These are phyloP conservation scores for Eulemur albifrons DNA, from an alignment of 2,797 vertebrate species.

Conservation along the genomic window DNA sequence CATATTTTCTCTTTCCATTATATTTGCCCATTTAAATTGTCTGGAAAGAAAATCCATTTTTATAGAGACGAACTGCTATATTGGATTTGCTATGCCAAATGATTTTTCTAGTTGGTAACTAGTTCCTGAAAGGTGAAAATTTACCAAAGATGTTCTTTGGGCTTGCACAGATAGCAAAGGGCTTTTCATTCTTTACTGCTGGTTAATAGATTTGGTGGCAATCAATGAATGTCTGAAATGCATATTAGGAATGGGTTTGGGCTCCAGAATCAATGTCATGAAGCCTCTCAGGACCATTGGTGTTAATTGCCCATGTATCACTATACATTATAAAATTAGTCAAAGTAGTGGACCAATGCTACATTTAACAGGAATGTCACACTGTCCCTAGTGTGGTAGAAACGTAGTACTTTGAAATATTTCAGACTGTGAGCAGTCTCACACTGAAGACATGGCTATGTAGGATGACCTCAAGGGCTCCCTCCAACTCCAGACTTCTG, in stretches of 20 bases:
- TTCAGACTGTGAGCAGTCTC: neutral
- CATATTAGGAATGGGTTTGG: neutral
- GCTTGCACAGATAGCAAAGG: neutral
- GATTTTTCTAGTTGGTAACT: neutral
- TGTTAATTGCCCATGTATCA: neutral
- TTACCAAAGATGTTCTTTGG: neutral
- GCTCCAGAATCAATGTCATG: neutral
- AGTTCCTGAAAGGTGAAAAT: neutral
- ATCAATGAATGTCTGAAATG: neutral
- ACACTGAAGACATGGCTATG: neutral
- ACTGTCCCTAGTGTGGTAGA: neutral
- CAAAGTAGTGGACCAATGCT: neutral
- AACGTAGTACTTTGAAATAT: neutral
- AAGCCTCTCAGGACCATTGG: neutral
- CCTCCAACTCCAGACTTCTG: neutral
- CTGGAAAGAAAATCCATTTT: conserved; percentile 38
- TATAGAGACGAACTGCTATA: neutral
- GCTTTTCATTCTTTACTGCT: neutral
- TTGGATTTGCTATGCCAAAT: neutral
- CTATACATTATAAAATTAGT: neutral
- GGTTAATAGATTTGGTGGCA: neutral
- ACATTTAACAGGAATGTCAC: neutral
- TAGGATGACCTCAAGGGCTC: neutral
- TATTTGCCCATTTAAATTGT: conserved; percentile 39
- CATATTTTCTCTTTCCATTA: conserved; percentile 10